Evolutionary conservation across 2,888 invertebrate genomes (phyloP), one percentile per base, ranked within the genome.

Genomic region (Lutraria lutraria): DNA sequence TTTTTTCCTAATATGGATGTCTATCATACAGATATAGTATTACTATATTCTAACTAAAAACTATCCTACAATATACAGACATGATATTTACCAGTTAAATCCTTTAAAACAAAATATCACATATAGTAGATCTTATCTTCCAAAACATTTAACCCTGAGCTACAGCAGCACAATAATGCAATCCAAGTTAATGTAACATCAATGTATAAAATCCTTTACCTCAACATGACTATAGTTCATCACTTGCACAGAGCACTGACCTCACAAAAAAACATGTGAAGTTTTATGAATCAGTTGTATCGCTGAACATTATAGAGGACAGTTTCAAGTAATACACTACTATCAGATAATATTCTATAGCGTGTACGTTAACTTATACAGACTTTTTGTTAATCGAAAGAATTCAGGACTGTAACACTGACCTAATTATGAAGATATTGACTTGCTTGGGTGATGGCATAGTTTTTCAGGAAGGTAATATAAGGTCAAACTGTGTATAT

Each of bases 151-250:
- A 25, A 68, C 19, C n/a, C n/a, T 12, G n/a, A 68, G 8, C n/a
- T n/a, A 68, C 25, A 68, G 25, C 25, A 68, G n/a, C 63, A 68
- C 63, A 25, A 0, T 25, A 25, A 25, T 68, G 25, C 25, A 68
- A 43, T 68, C 25, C 63, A 43, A 68, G 63, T 68, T 68, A 19
- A 60, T 19, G 63, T 68, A 25, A 25, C 8, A 25, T 25, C 25
- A 68, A 68, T 25, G 25, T 68, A 25, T 13, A 60, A 68, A 25
- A 25, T 68, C 63, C 63, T 68, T 68, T 68, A 68, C 63, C 63
- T 68, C 63, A 68, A 25, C 63, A 25, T 68, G 63, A 68, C 63
- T 25, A 68, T 25, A 68, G 63, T 68, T 68, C 63, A 68, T 68
- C 25, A n/a, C 63, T 25, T 25, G 63, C 31, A 76, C 34, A 25